Evolutionary conservation across 2,888 invertebrate species (phyloP), one percentile per base, ranked within the genome.

Genomic region (Rambutsinella grinnellia): DNA sequence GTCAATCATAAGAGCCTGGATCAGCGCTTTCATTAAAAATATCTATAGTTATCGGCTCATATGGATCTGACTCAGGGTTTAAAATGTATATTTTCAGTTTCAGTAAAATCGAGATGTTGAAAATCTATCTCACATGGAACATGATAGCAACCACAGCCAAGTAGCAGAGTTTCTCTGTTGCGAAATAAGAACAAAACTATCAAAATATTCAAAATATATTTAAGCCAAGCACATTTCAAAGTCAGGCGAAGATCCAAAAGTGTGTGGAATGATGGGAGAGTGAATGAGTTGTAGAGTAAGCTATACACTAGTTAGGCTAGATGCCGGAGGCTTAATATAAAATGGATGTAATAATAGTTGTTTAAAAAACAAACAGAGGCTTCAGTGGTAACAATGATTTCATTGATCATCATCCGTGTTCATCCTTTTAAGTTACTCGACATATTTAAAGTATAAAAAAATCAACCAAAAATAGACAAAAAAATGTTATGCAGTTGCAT

Each of bases 1-100:
- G 66, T 74, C 66, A 66, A 60, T 54, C 28, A 10, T 74, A 60
- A 54, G 72, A 74, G 72, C 72, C 66, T 60, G 61, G n/a, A 66
- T 47, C 51, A 74, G 72, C 66, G 72, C 72, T 74, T 74, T 74
- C 72, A 74, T n/a, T n/a, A 49, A 49, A n/a, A n/a, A 66, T 46
- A 66, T 36, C 17, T 54, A 27, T 5, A 56, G 51, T 58, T 61
- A 66, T 46, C 66, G 72, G 66, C 72, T 74, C 72, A 66, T 66
- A 49, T 49, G 66, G 60, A 65, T 65, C 28, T 71, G 62, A 71
- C 63, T 71, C 63, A 63, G 70, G 70, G 70, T 70, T 54, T 13
- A 49, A 49, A 49, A 49, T 10, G 3, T 60, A 36, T 60, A 60
- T 51, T 68, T 36, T 36, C 36, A 36, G 36, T 36, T 36, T 8